These are phyloP conservation scores for Tenodera sinensis DNA, from an alignment of 2,888 invertebrate genomes.

Conservation along the genomic window DNA sequence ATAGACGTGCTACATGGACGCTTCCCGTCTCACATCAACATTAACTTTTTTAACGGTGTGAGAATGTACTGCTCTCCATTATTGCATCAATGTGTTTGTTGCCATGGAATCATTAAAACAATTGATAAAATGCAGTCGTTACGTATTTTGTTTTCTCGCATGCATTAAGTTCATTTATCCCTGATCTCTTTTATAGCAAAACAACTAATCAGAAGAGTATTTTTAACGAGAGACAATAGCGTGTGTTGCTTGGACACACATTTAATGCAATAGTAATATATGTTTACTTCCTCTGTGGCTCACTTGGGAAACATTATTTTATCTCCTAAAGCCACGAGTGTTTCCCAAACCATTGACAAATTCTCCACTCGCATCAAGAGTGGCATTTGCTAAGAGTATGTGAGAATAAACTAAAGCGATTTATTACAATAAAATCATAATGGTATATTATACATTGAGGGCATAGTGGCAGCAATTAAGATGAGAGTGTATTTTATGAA, in stretches of 20 bases:
- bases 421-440: too few relatives aligned
- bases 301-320: too few relatives aligned
- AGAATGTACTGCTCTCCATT: slow-evolving; percentile 24
- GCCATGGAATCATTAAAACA: slow-evolving; percentile 34
- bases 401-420: too few relatives aligned
- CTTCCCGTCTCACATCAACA: slow-evolving; percentile 2
- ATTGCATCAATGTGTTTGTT: slow-evolving; percentile 37
- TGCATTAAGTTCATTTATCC: neutral
- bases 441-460: too few relatives aligned
- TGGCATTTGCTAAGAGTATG: too few relatives aligned
- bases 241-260: neutral
- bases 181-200: neutral
- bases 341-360: too few relatives aligned
- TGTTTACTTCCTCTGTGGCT: too few relatives aligned
- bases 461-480: too few relatives aligned
- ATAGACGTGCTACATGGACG: neutral
- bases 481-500: too few relatives aligned
- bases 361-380: too few relatives aligned
- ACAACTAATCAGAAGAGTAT: neutral
- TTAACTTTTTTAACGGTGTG: slow-evolving; percentile 23
- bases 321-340: too few relatives aligned
- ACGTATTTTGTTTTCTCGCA: neutral
- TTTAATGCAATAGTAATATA: neutral
- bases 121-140: slow-evolving; percentile 32
- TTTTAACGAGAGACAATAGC: neutral